Base-by-base conservation (phyloP, 2,797 vertebrate species). In the Rhynchotus rufescens region DNA sequence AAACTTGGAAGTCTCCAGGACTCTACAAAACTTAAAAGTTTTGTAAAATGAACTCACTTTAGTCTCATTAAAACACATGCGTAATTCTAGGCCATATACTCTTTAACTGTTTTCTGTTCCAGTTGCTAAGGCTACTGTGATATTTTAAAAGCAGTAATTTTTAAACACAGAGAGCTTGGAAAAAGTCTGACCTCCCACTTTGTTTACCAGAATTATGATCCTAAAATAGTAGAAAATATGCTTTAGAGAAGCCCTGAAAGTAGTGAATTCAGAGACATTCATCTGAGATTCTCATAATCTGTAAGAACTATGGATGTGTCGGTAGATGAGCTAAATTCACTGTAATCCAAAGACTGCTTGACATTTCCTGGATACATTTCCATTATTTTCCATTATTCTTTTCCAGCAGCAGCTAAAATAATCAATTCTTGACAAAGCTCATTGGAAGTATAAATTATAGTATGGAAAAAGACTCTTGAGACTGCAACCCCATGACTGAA, bases 51-150 rank as follows among this genome's bases (percentile, higher is more conserved):
- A 77, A 15, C 52, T 45, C 47, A 57, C 30, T 59, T 77, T 38
- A 64, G 47, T 30, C 16, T 80, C 12, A 23, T 67, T 80, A 67
- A 78, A 28, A 40, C 0, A 2, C 22, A 64, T 10, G 21, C 11
- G 9, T 61, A 69, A 54, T 22, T 32, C 34, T 30, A 32, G 15
- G 20, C 25, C 28, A 52, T 57, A 52, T 12, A 67, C 4, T 8
- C 0, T 3, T 40, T 23, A 12, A 20, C 21, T 45, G 5, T 0
- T 76, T 81, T 74, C n/a, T 28, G 23, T 23, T 61, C 28, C 0
- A 0, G 36, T 44, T 67, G n/a, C 42, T 51, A 42, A 52, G 13
- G 23, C 40, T 69, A 40, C 21, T 34, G 42, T 4, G 56, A 84
- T 64, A 79, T 57, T 59, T 28, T 76, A 49, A n/a, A 7, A 78